Evolutionary conservation across 2,888 invertebrate species (phyloP).

Genomic region (Chaetogeoica ovagalla): DNA sequence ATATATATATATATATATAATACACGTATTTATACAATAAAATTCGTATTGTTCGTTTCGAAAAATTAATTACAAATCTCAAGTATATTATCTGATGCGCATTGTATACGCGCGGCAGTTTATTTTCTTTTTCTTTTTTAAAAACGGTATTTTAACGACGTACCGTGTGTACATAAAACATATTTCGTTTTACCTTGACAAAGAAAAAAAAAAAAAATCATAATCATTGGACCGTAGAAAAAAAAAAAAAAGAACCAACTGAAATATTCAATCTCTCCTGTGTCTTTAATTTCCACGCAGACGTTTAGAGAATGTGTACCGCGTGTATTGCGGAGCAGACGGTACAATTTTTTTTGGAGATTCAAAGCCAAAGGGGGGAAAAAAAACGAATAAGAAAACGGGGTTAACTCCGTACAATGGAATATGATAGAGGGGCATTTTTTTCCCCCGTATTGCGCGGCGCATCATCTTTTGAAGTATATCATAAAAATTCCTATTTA

Average conservation of each 20-base stretch:
- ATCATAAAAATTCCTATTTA: slow-evolving; percentile 49
- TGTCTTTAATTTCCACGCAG: slow-evolving; percentile 36
- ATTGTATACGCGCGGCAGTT: slow-evolving; percentile 20
- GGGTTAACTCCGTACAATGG: slow-evolving; percentile 49
- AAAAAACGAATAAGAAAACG: slow-evolving; percentile 43
- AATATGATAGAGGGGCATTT: slow-evolving; percentile 45
- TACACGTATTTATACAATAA: too few species aligned
- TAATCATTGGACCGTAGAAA: slow-evolving; percentile 35
- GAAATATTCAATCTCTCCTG: slow-evolving; percentile 26
- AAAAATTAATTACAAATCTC: too few species aligned
- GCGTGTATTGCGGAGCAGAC: slow-evolving; percentile 7
- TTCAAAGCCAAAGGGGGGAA: slow-evolving; percentile 11
- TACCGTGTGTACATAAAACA: slow-evolving; percentile 9
- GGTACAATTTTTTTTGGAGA: slow-evolving; percentile 35
- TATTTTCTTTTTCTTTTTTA: slow-evolving; percentile 7
- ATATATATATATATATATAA: too few species aligned
- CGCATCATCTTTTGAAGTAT: slow-evolving; percentile 51
- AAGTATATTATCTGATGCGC: not conserved
- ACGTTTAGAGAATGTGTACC: slow-evolving; percentile 1
- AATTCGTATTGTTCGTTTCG: too few species aligned
- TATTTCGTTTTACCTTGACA: slow-evolving; percentile 35
- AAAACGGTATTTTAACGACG: not conserved
- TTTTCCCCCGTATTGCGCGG: slow-evolving; percentile 28
- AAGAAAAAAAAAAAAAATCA: slow-evolving; percentile 32
- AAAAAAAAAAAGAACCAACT: slow-evolving; percentile 26